Evolutionary conservation across 2,888 invertebrate species (phyloP).

Genomic region (Caenorhabditis parvicauda): DNA sequence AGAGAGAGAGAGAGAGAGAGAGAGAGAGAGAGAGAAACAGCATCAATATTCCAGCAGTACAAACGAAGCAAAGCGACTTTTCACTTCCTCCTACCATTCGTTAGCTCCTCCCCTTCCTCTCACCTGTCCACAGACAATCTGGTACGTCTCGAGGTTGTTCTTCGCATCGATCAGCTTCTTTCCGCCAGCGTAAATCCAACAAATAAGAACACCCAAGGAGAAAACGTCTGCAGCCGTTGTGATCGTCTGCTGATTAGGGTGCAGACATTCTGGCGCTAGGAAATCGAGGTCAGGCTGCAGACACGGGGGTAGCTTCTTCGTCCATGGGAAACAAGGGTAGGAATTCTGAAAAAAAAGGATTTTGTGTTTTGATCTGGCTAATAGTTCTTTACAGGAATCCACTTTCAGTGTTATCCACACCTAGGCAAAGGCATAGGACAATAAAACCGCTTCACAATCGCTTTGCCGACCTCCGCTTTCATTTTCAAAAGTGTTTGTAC

Average conservation of each 20-base stretch:
- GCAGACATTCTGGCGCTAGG: conserved; percentile 88
- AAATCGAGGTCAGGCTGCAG: conserved; percentile 92
- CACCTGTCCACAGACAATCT: conserved; percentile 86
- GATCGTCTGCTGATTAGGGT: conserved; percentile 51
- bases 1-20: too few species aligned
- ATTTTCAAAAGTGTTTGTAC: not conserved
- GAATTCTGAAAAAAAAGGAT: conserved; percentile 71
- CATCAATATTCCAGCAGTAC: too few species aligned
- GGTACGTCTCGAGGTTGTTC: conserved; percentile 82
- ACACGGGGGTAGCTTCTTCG: conserved; percentile 83
- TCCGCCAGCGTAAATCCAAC: conserved; percentile 87
- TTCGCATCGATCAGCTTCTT: conserved; percentile 84
- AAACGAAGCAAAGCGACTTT: not conserved
- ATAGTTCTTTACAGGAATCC: too few species aligned
- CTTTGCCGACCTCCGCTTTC: too few species aligned
- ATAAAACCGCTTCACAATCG: too few species aligned
- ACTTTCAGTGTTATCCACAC: too few species aligned
- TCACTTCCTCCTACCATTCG: not conserved
- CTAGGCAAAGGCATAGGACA: too few species aligned
- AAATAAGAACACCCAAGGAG: conserved; percentile 89
- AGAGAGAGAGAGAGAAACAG: too few species aligned
- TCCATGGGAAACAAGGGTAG: conserved; percentile 82
- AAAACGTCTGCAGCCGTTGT: conserved; percentile 92
- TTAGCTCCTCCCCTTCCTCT: not conserved
- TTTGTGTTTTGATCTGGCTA: too few species aligned